Evolutionary conservation across 2,113 vertebrate genomes (phyloP).

Genomic region (Amblyopsis rosae): DNA sequence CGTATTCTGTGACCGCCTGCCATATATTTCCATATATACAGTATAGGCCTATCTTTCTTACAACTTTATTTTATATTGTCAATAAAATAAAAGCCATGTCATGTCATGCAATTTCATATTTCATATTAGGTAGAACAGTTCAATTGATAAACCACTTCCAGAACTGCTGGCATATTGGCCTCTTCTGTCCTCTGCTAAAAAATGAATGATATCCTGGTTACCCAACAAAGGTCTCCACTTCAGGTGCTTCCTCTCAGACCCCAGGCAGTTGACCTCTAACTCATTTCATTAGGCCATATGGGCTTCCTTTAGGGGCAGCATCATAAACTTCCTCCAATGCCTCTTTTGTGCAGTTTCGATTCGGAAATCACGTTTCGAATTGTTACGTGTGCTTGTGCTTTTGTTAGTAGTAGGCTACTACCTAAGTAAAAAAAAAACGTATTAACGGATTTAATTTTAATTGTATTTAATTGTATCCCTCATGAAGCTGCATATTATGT

Average conservation of each 20-base stretch:
- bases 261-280: slow-evolving; percentile 33
- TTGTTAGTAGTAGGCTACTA: neutral
- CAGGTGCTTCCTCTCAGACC: slow-evolving; percentile 62
- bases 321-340: slow-evolving; percentile 32
- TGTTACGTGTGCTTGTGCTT: neutral
- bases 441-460: too few species aligned
- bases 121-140: slow-evolving; percentile 5
- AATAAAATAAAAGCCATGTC: too few species aligned
- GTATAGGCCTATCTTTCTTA: too few species aligned
- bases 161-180: neutral
- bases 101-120: too few species aligned
- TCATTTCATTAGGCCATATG: slow-evolving; percentile 14
- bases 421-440: neutral
- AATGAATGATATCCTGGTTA: slow-evolving; percentile 25
- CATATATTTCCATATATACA: too few species aligned
- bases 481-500: too few species aligned
- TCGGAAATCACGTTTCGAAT: neutral
- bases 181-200: slow-evolving; percentile 38
- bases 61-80: too few species aligned
- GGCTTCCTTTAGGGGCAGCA: slow-evolving; percentile 45
- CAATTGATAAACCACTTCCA: slow-evolving; percentile 9
- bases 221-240: slow-evolving; percentile 40
- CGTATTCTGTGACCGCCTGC: too few species aligned
- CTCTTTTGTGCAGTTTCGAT: slow-evolving; percentile 3
- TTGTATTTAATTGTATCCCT: too few species aligned